Conservation (phyloP, 2,888 invertebrate genomes). For the Allophyes oxyacanthae region DNA sequence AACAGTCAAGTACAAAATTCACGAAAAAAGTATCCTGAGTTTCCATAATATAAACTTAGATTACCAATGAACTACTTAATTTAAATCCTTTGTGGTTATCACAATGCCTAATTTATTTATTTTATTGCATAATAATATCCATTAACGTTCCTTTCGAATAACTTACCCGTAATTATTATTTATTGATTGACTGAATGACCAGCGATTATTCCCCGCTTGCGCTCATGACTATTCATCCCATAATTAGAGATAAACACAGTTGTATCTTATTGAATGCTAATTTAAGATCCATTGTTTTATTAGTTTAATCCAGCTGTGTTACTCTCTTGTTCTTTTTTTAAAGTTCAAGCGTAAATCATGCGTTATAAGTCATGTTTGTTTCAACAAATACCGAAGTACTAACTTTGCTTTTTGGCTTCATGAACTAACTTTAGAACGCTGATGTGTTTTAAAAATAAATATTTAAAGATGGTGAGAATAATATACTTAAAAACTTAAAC, state of each 20-base stretch:
- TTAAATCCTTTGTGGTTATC: too few species aligned
- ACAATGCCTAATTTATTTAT: too few species aligned
- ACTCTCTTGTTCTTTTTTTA: slow-evolving; percentile 11
- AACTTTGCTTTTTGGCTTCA: slow-evolving; percentile 31
- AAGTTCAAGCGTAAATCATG: slow-evolving; percentile 32
- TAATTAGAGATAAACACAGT: slow-evolving; percentile 25
- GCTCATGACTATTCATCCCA: slow-evolving; percentile 9
- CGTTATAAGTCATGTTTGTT: slow-evolving; percentile 25
- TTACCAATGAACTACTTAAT: too few species aligned
- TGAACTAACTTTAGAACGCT: slow-evolving; percentile 15
- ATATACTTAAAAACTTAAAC: slow-evolving; percentile 1
- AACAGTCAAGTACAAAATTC: too few species aligned
- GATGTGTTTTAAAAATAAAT: slow-evolving; percentile 15
- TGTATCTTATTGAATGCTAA: slow-evolving; percentile 44
- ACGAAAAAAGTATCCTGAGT: too few species aligned
- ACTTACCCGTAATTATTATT: too few species aligned
- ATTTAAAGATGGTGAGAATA: slow-evolving; percentile 8
- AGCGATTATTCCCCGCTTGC: slow-evolving; percentile 20
- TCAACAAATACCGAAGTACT: slow-evolving; percentile 19
- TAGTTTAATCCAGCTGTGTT: slow-evolving; percentile 37
- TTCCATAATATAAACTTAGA: too few species aligned
- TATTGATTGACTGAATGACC: too few species aligned
- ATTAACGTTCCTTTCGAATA: too few species aligned
- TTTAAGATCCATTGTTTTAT: slow-evolving; percentile 59
- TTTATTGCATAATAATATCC: too few species aligned